Evolutionary conservation across 2,113 vertebrate species (phyloP), one percentile per base, ranked within the genome.

Genomic region (Oriolus oriolus): DNA sequence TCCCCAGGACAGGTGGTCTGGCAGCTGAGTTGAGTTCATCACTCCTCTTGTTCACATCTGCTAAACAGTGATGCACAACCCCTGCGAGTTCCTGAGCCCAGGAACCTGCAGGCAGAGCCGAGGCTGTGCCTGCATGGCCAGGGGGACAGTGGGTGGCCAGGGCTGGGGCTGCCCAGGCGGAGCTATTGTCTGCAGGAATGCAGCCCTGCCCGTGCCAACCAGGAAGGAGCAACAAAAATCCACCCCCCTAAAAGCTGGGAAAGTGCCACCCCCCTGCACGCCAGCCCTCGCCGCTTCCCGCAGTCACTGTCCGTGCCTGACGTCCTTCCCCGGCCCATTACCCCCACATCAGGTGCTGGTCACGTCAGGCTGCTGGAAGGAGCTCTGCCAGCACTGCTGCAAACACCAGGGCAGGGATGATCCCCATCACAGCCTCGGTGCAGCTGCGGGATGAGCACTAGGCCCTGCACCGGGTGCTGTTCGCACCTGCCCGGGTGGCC

Each of bases 141-240:
- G 8, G 49, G 83, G 52, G 79, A 49, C 47, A 33, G 78, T 19
- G 31, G 68, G 64, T 47, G 65, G 75, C 84, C 9, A 1, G 82
- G 21, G 47, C 93, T n/a, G 53, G 53, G 39, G 22, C 82, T 4
- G 3, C 57, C 41, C 53, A 11, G 19, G 44, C 1, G 4, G 2
- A 78, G 65, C 63, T 33, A 85, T 96, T 94, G 92, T 93, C 45
- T 7, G 16, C 59, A 93, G 92, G 76, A 96, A 95, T 74, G 75
- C 28, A 75, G 81, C 84, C 37, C 84, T 74, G 64, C 85, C 69
- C 10, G 57, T 88, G 96, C 83, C 92, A 82, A 82, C 37, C 92
- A 96, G 96, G 96, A 97, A 97, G 57, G 56, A 95, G 28, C 26
- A n/a, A 21, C 47, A 60, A 78, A 94, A 94, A 88, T 89, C 73